Base-by-base conservation (phyloP, 1,140 invertebrate species). In the Tribolium madens region DNA sequence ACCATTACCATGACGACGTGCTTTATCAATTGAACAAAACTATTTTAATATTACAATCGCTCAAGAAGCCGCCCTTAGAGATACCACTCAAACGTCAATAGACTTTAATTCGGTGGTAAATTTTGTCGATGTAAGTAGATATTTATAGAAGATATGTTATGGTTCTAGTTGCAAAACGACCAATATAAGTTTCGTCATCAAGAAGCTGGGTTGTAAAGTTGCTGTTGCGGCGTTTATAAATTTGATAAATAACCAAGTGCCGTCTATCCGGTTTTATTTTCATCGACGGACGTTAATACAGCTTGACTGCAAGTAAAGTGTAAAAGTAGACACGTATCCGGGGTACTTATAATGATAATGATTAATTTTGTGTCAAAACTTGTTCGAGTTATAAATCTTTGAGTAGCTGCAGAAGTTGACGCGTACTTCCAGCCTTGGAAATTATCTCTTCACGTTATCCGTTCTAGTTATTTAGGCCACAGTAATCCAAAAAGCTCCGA, bases 321-420 rank as follows among this genome's bases (percentile, higher is more conserved):
- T 79, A 73, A 79, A 79, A 79, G 75, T 42, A 79, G 75, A 76
- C 78, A 79, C 78, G 75, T 76, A 74, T 72, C 73, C 68, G 68
- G 70, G 75, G 71, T 73, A 73, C 69, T 73, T 73, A 52, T 71
- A 76, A 76, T 73, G 75, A 79, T 78, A 79, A 79, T 79, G 75
- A 79, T 79, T 79, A 79, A 79, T 79, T 79, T 76, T 76, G 71
- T 76, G 78, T 79, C 78, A 79, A 74, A 79, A 79, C 57, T 79
- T 79, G 64, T 48, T 46, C 60, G 21, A 76, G 78, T 76, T 79
- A 79, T 79, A 76, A 79, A 79, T 79, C 78, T 79, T 69, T 57
- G 21, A 72, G 70, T 50, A 36, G 70, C 50, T 72, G 47, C 64
- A 72, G 31, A 79, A 79, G 75, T 76, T 78, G 64, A 75, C 64